These are phyloP conservation scores for Netelia virgata DNA, from an alignment of 2,888 invertebrate genomes.

Conservation along the genomic window DNA sequence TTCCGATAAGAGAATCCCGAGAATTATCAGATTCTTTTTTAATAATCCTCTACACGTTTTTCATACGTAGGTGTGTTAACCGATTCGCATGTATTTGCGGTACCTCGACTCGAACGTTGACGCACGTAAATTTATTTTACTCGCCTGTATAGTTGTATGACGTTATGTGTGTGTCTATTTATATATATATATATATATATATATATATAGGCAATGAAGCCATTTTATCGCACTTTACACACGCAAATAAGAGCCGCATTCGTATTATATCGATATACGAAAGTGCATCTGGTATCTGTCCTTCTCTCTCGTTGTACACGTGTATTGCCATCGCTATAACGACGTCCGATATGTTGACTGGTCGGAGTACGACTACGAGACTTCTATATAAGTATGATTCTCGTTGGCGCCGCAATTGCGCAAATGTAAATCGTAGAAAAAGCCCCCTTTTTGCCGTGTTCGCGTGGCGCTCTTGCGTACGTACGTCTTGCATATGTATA, in stretches of 20 bases:
- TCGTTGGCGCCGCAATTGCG: conserved; percentile 26
- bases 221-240: background rate
- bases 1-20: too few species aligned
- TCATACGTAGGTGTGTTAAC: background rate
- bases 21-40: background rate
- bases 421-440: conserved; percentile 52
- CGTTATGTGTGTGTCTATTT: background rate
- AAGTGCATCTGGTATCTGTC: background rate
- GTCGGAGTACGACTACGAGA: background rate
- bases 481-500: background rate
- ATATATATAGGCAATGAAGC: background rate
- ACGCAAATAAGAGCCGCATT: conserved; percentile 5
- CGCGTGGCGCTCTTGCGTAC: background rate
- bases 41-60: conserved; percentile 11
- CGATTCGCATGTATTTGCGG: conserved; percentile 25
- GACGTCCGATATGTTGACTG: background rate
- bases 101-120: conserved; percentile 46
- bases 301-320: conserved; percentile 4
- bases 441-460: conserved; percentile 10
- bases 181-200: conserved; percentile 24
- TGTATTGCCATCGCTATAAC: background rate
- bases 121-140: conserved; percentile 59
- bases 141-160: background rate
- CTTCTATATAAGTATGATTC: too few species aligned
- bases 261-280: background rate